These are phyloP conservation scores for Enteromius argenteus DNA, from an alignment of 2,797 vertebrate species.

Conservation along the genomic window DNA sequence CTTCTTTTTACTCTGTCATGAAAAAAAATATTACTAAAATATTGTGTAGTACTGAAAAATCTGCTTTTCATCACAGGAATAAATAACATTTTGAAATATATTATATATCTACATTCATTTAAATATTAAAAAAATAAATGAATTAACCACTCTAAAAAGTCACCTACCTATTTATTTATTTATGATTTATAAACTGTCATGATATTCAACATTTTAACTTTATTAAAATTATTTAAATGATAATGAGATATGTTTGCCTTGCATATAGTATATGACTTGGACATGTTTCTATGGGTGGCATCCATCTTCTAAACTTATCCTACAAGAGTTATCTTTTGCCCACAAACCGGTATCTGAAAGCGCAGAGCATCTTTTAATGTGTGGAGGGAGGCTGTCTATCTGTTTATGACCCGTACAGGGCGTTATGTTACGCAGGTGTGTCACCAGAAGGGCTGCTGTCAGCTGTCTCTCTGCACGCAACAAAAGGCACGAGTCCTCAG, in stretches of 20 bases:
- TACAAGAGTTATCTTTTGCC: neutral
- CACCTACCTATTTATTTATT: neutral
- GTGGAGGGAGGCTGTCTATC: neutral
- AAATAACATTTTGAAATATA: too few species aligned
- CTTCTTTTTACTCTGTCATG: too few species aligned
- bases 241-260: neutral
- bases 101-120: too few species aligned
- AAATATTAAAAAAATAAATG: too few species aligned
- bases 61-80: neutral
- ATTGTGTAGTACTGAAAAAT: neutral
- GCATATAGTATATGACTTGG: neutral
- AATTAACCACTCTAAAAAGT: too few species aligned
- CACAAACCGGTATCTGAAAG: neutral
- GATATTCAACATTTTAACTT: neutral
- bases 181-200: neutral
- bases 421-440: constrained; percentile 49
- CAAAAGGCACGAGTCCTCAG: constrained; percentile 38
- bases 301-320: neutral
- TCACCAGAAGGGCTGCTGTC: constrained; percentile 37
- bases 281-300: neutral
- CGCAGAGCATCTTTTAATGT: neutral
- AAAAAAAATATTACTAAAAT: neutral
- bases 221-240: neutral
- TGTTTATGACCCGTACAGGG: neutral
- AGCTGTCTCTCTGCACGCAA: constrained; percentile 34